Conservation (phyloP, 2,888 invertebrate species). For the Anthophora plumipes region DNA sequence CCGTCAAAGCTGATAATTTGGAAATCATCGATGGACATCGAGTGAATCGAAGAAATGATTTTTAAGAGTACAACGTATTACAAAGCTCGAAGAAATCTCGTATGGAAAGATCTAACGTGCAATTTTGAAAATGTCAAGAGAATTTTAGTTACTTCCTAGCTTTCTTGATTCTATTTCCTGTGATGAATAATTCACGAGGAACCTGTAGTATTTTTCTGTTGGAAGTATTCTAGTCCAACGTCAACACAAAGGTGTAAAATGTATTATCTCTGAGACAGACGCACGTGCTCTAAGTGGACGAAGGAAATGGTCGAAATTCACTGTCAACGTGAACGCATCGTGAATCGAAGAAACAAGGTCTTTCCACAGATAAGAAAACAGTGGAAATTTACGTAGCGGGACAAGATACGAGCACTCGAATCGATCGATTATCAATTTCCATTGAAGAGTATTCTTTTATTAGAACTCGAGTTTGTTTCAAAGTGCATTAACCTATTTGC, state of each 20-base stretch:
- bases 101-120: too few species aligned
- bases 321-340: background rate
- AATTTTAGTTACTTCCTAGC: background rate
- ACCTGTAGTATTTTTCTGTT: background rate
- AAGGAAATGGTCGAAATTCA: background rate
- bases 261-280: background rate
- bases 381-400: background rate
- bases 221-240: background rate
- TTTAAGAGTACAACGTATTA: too few species aligned
- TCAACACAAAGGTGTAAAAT: background rate
- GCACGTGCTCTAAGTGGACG: background rate
- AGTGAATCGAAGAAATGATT: too few species aligned
- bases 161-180: background rate
- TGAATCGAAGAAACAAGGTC: background rate
- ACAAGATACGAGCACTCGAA: background rate
- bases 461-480: background rate
- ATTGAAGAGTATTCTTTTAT: background rate
- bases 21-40: too few species aligned
- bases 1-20: too few species aligned
- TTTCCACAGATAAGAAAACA: background rate
- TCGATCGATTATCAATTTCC: background rate
- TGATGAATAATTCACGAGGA: background rate
- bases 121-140: too few species aligned
- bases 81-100: too few species aligned
- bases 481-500: too few species aligned